Evolutionary conservation across 2,113 vertebrate genomes (phyloP), one percentile per base, ranked within the genome.

Genomic region (Neogale vison): DNA sequence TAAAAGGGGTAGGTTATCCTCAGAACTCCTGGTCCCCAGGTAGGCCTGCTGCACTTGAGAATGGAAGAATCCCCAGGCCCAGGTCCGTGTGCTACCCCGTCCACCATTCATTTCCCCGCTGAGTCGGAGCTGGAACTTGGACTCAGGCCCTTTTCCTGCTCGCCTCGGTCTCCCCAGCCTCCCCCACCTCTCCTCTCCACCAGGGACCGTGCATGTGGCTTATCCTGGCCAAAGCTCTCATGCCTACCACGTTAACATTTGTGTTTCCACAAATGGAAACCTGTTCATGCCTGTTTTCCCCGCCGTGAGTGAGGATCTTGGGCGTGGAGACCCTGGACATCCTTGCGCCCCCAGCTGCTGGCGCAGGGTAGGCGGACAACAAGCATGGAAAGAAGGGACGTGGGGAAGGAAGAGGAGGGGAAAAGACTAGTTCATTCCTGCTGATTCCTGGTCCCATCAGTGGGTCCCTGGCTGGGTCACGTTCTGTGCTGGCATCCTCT

Each of bases 181-280:
- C 63, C 4, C 36, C 7, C 55, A 21, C 45, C 6, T 31, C 72
- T 36, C 21, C 65, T 65, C 15, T 24, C 36, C 11, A 50, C 36
- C 57, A 11, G 3, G n/a, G 90, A 12, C 36, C 2, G 31, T 12
- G 67, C 85, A 10, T 2, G 34, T n/a, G n/a, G 36, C 57, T 87
- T 17, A 14, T 63, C 47, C 76, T 18, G 72, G 42, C 86, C 29
- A 17, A 17, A 29, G 72, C 63, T 18, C 45, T 11, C 26, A n/a
- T 0, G 11, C 26, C 55, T 1, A 1, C 55, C 52, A 10, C 0
- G 1, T 42, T 74, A 1, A 1, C 67, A 3, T n/a, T n/a, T 57
- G 42, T 6, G 29, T 20, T 17, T 42, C 6, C 42, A 42, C 42
- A 42, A 42, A 42, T 42, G 42, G 6, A 42, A 52, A 21, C 29